These are phyloP conservation scores for Cheirogaleus medius DNA, from an alignment of 2,113 vertebrate genomes.

Conservation along the genomic window DNA sequence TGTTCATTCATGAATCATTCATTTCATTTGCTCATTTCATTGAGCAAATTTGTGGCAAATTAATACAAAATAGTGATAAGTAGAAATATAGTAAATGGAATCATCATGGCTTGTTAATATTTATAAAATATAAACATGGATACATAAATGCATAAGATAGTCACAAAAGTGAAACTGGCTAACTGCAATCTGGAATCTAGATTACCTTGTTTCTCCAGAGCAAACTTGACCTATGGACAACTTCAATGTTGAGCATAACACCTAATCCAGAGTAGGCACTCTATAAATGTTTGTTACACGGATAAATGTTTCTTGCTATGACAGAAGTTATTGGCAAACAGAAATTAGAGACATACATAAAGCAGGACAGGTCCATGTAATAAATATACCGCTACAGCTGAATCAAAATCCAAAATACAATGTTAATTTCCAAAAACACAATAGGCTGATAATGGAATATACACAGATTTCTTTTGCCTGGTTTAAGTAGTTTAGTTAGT, in stretches of 20 bases:
- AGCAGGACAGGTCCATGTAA: not conserved
- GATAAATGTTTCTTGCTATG: not conserved
- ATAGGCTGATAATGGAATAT: not conserved
- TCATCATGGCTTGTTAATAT: not conserved
- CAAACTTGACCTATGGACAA: not conserved
- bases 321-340: not conserved
- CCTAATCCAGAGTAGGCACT: not conserved
- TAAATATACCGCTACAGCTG: not conserved
- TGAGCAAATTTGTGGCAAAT: not conserved
- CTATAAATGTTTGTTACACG: not conserved
- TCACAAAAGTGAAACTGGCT: not conserved
- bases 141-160: not conserved
- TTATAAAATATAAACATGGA: not conserved
- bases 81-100: not conserved
- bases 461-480: not conserved
- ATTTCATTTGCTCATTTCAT: not conserved
- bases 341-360: not conserved
- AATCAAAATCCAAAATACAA: not conserved
- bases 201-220: not conserved
- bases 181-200: not conserved
- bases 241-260: not conserved
- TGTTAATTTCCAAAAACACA: not conserved
- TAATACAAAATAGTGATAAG: not conserved
- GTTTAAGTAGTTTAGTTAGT: not conserved
- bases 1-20: not conserved